Conservation (phyloP, 2,113 vertebrate species). For the Chloroceryle aenea region DNA sequence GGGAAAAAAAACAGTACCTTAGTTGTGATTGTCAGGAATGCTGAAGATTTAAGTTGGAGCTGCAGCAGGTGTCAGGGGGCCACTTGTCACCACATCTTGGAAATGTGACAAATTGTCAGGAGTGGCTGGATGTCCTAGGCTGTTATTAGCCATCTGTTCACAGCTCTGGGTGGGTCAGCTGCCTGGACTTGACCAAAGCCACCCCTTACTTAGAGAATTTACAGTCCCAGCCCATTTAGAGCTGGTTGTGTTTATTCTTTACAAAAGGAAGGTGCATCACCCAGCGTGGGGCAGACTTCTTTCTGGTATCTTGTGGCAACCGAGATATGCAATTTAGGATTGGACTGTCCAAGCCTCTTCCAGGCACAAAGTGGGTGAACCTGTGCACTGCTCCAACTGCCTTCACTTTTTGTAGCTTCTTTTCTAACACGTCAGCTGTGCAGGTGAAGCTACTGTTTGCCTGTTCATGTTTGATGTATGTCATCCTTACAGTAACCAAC, state of each 20-base stretch:
- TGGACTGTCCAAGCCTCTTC: neutral
- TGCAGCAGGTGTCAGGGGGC: conserved; percentile 54
- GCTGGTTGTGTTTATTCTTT: conserved; percentile 14
- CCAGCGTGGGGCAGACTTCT: too few relatives aligned
- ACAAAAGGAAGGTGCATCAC: neutral
- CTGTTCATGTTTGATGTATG: neutral
- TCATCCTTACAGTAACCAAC: neutral
- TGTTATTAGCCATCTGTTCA: conserved; percentile 67
- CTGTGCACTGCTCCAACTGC: neutral
- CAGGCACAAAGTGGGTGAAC: neutral
- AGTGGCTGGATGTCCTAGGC: conserved; percentile 18
- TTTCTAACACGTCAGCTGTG: neutral
- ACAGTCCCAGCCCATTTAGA: neutral
- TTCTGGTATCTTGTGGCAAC: neutral
- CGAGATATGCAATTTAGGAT: neutral
- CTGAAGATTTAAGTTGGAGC: neutral
- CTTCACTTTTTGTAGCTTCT: neutral
- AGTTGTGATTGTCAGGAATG: neutral
- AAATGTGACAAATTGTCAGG: conserved; percentile 36
- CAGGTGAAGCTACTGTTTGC: neutral
- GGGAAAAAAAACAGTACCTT: neutral
- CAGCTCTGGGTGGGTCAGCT: conserved; percentile 45
- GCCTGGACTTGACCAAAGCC: conserved; percentile 39
- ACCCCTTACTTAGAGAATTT: conserved; percentile 4
- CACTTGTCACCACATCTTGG: conserved; percentile 56